Conservation (phyloP, 2,797 vertebrate species). For the Epinephelus coioides region DNA sequence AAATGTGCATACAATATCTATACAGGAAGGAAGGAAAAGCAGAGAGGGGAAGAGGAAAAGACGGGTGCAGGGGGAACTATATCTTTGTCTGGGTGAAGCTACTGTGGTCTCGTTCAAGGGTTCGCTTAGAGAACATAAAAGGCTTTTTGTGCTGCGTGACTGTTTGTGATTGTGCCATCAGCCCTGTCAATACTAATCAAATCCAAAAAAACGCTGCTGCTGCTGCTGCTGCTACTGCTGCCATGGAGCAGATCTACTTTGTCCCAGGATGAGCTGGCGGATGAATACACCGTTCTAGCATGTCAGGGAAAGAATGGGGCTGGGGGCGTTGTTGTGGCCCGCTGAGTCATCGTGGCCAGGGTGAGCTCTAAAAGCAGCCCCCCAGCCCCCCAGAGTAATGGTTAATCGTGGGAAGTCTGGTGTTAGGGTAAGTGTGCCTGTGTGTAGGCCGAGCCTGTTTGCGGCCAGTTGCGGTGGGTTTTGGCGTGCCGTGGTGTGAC, state of each 20-base stretch:
- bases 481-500: constrained; percentile 77
- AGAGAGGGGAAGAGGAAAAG: background rate
- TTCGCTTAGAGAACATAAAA: constrained; percentile 20
- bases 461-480: constrained; percentile 70
- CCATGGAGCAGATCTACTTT: constrained; percentile 68
- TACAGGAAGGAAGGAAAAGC: background rate
- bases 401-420: constrained; percentile 82
- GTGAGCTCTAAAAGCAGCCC: constrained; percentile 78
- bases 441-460: constrained; percentile 58
- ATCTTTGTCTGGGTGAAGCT: constrained; percentile 3
- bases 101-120: background rate
- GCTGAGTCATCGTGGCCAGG: constrained; percentile 81
- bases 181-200: constrained; percentile 26
- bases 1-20: constrained; percentile 3
- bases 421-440: constrained; percentile 77
- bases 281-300: constrained; percentile 73
- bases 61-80: background rate
- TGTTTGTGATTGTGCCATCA: constrained; percentile 30
- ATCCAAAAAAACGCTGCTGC: constrained; percentile 5
- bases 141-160: background rate
- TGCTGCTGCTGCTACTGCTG: background rate
- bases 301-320: constrained; percentile 72
- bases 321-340: constrained; percentile 70
- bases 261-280: constrained; percentile 69
- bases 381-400: constrained; percentile 78